Evolutionary conservation across 1,140 invertebrate species (phyloP).

Genomic region (Tetramorium alpestre): DNA sequence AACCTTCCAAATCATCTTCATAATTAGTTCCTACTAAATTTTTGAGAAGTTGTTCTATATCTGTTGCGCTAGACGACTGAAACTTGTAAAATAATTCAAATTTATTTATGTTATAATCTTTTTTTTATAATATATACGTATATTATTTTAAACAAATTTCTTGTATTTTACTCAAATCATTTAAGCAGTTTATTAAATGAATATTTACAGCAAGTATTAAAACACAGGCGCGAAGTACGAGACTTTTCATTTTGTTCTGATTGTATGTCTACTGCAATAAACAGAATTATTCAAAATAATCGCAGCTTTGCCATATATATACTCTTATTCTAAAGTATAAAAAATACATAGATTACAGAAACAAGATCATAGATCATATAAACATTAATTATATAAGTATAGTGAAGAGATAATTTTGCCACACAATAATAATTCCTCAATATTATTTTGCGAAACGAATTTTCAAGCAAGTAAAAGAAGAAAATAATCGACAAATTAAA

Average conservation of each 20-base stretch:
- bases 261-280: neutral
- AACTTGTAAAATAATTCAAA: neutral
- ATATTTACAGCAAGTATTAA: constrained; percentile 8
- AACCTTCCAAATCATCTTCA: neutral
- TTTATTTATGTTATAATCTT: neutral
- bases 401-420: neutral
- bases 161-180: neutral
- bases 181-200: neutral
- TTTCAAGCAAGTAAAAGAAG: too few relatives aligned
- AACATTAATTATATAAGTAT: neutral
- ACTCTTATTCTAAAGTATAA: neutral
- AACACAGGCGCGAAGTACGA: neutral
- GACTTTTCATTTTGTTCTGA: neutral
- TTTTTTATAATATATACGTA: neutral
- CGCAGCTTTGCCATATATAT: neutral
- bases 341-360: neutral
- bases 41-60: neutral
- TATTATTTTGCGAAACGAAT: too few relatives aligned
- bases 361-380: neutral
- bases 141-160: neutral
- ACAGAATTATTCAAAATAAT: neutral
- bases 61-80: neutral
- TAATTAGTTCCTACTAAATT: neutral
- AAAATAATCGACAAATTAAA: too few relatives aligned
- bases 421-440: too few relatives aligned